These are phyloP conservation scores for Acestrorhynchus altus DNA, from an alignment of 2,797 vertebrate genomes.

Conservation along the genomic window DNA sequence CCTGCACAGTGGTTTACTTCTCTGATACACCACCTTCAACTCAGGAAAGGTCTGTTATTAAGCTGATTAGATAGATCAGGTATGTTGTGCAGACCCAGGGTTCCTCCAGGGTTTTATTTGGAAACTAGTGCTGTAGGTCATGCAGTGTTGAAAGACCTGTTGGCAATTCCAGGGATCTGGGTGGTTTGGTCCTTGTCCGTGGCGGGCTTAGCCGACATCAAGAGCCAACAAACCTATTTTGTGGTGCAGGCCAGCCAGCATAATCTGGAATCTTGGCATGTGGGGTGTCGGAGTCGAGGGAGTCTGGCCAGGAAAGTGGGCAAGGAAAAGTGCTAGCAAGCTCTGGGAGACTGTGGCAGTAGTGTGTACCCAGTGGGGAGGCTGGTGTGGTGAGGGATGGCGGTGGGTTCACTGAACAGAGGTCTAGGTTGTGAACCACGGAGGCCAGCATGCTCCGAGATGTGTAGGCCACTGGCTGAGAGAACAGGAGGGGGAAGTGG, in stretches of 20 bases:
- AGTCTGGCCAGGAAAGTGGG: conserved; percentile 75
- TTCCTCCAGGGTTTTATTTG: too few species aligned
- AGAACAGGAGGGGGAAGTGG: background rate
- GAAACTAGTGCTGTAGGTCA: background rate
- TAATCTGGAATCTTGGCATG: conserved; percentile 79
- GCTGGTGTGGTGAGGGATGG: conserved; percentile 40
- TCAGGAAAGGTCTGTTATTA: too few species aligned
- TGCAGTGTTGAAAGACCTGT: background rate
- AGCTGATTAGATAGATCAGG: too few species aligned
- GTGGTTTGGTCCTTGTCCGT: conserved; percentile 19
- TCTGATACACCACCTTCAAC: too few species aligned
- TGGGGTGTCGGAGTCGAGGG: conserved; percentile 22
- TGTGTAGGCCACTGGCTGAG: conserved; percentile 51
- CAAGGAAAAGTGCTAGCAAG: conserved; percentile 63
- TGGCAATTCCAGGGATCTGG: background rate
- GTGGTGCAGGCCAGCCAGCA: conserved; percentile 68
- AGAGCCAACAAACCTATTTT: conserved; percentile 56
- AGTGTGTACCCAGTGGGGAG: conserved; percentile 29
- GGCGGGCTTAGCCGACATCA: conserved; percentile 18
- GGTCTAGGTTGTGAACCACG: conserved; percentile 21
- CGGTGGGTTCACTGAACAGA: background rate
- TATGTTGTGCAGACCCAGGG: too few species aligned
- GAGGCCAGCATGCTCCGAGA: conserved; percentile 42
- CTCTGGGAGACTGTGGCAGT: conserved; percentile 28
- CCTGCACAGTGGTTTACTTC: too few species aligned